Evolutionary conservation across 2,888 invertebrate genomes (phyloP), one percentile per base, ranked within the genome.

Genomic region (Poecilus cupreus): DNA sequence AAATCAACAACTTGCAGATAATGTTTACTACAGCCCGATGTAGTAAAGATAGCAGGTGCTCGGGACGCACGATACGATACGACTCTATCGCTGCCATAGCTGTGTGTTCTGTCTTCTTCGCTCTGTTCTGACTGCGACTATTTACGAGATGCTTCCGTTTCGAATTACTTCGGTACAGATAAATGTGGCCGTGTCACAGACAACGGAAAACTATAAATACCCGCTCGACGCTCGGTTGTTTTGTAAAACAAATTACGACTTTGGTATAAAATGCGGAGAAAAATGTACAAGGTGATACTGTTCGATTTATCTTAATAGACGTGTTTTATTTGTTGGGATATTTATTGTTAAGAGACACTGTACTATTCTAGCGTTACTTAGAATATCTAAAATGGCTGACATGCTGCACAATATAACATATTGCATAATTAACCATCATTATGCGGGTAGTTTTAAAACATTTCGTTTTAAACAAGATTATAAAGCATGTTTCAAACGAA

Each of bases 31-130:
- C 60, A 26, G n/a, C 26, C 43, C 11, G 60, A 60, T 60, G 60
- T 60, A 60, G 60, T 60, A 60, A 60, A 60, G 60, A 60, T 60
- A 26, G 60, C 60, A 60, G 60, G 60, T 60, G 60, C n/a, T n/a
- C n/a, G n/a, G n/a, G n/a, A n/a, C n/a, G n/a, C n/a, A n/a, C n/a
- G n/a, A n/a, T n/a, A n/a, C n/a, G 1, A 54, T 60, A 26, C 24
- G 24, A 24, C 24, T 24, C 26, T 60, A 32, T 32, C 32, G 1
- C 32, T 32, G n/a, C n/a, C n/a, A n/a, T n/a, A n/a, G n/a, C n/a
- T n/a, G n/a, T n/a, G n/a, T 8, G 32, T 32, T 3, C 32, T 32
- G 32, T 32, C 32, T n/a, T 32, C 32, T 32, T 32, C 32, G 2
- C 32, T 32, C 32, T 32, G 32, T 32, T 32, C 32, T 32, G 32